Percentiles rank a stretch among this genome's conserved stretches.
Evolutionary conservation across 2,888 invertebrate genomes (phyloP).

Genomic region (Erebia aethiops): DNA sequence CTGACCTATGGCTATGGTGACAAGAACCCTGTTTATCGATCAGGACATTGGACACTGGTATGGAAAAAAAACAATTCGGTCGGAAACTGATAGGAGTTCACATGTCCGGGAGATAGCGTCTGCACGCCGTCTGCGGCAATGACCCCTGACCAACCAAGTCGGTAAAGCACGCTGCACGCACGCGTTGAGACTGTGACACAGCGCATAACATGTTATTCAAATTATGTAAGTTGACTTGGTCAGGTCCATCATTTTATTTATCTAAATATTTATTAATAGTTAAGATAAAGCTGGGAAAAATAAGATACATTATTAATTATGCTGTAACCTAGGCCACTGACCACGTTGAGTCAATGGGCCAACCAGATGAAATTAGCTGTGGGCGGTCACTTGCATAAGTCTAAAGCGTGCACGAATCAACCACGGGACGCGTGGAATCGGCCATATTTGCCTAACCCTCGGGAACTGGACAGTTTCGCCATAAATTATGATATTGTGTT

Average conservation of each 20-base stretch:
- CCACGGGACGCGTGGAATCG: too few species aligned
- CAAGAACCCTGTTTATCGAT: conserved; percentile 21
- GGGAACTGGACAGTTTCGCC: too few species aligned
- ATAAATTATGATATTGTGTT: too few species aligned
- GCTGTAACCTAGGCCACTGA: too few species aligned
- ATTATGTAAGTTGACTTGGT: conserved; percentile 39
- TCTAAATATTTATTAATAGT: too few species aligned
- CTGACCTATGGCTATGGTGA: not conserved
- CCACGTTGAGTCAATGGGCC: too few species aligned
- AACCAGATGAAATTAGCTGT: too few species aligned
- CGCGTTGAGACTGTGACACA: conserved; percentile 32
- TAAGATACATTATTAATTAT: too few species aligned
- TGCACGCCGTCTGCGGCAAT: conserved; percentile 50
- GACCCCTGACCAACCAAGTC: conserved; percentile 37
- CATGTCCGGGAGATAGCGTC: conserved; percentile 55
- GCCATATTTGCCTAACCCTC: too few species aligned
- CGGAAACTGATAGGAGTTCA: conserved; percentile 30
- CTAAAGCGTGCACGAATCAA: too few species aligned
- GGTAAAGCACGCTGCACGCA: conserved; percentile 45
- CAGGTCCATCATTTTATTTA: conserved; percentile 7
- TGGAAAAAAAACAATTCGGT: conserved; percentile 30
- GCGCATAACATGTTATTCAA: conserved; percentile 15
- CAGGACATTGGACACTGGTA: conserved; percentile 33
- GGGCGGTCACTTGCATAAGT: too few species aligned
- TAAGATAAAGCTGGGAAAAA: too few species aligned